phyloP scores from a whole-genome alignment of 2,113 vertebrate genomes.

The Mus pahari region DNA sequence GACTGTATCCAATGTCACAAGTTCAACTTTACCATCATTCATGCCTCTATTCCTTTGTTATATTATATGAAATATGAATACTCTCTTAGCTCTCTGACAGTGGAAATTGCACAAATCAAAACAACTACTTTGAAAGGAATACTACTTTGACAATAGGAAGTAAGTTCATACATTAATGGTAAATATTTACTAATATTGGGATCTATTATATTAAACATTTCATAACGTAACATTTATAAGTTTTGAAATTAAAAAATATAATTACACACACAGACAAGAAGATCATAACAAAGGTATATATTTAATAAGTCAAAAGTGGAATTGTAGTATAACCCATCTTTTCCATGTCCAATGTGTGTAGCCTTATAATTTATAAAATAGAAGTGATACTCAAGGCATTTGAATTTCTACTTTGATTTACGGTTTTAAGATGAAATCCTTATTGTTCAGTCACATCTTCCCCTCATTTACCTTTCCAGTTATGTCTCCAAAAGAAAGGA shows the following conservation, averaged over 20 bases:
- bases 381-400: background rate
- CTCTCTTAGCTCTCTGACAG: background rate
- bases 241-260: constrained; percentile 18
- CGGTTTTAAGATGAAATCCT: background rate
- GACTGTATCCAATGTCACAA: background rate
- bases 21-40: background rate
- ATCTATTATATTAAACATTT: background rate
- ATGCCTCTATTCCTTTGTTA: background rate
- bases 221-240: background rate
- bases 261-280: background rate
- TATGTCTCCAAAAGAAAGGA: constrained; percentile 89
- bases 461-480: constrained; percentile 88
- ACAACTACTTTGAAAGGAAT: constrained; percentile 30
- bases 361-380: background rate
- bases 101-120: background rate
- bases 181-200: background rate
- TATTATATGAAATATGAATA: background rate
- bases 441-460: background rate
- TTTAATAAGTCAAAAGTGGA: background rate
- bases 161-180: background rate
- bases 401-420: constrained; percentile 24
- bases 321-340: constrained; percentile 16
- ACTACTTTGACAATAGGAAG: background rate
- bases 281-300: background rate
- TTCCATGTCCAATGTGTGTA: background rate